Conservation (phyloP, 2,888 invertebrate species). For the Drosophila planitibia region DNA sequence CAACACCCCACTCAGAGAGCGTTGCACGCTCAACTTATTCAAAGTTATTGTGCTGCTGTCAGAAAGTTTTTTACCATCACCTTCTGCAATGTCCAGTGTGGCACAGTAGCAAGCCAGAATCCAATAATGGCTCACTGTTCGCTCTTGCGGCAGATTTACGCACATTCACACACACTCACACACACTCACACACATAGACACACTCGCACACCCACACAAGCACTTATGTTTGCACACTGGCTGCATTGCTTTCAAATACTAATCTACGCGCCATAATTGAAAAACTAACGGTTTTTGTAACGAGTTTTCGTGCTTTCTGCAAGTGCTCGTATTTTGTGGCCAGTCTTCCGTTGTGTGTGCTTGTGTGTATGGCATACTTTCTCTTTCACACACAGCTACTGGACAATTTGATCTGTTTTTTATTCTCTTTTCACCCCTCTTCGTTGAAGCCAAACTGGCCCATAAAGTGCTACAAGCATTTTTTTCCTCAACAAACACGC, state of each 20-base stretch:
- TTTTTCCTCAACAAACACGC: constrained; percentile 52
- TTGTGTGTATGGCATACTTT: constrained; percentile 19
- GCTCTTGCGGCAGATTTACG: constrained; percentile 65
- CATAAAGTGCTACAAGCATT: constrained; percentile 67
- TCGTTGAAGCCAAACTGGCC: constrained; percentile 22
- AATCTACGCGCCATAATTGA: constrained; percentile 79
- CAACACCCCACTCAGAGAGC: background rate
- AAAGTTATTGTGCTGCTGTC: constrained; percentile 76
- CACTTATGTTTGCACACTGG: constrained; percentile 11
- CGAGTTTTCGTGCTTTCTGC: constrained; percentile 77
- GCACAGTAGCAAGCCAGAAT: constrained; percentile 48
- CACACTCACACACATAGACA: constrained; percentile 1
- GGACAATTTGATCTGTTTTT: constrained; percentile 37
- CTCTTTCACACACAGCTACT: constrained; percentile 32
- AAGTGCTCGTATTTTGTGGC: constrained; percentile 52
- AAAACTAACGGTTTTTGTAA: constrained; percentile 78
- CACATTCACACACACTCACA: constrained; percentile 28
- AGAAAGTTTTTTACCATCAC: constrained; percentile 54
- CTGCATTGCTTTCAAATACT: constrained; percentile 72
- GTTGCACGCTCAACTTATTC: constrained; percentile 64
- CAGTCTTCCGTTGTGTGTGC: constrained; percentile 9
- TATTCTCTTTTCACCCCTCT: constrained; percentile 3
- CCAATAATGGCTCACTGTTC: constrained; percentile 64
- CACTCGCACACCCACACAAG: constrained; percentile 9
- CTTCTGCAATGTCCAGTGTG: constrained; percentile 46